Evolutionary conservation across 2,797 vertebrate genomes (phyloP).

Genomic region (Melanotaenia nigrans): DNA sequence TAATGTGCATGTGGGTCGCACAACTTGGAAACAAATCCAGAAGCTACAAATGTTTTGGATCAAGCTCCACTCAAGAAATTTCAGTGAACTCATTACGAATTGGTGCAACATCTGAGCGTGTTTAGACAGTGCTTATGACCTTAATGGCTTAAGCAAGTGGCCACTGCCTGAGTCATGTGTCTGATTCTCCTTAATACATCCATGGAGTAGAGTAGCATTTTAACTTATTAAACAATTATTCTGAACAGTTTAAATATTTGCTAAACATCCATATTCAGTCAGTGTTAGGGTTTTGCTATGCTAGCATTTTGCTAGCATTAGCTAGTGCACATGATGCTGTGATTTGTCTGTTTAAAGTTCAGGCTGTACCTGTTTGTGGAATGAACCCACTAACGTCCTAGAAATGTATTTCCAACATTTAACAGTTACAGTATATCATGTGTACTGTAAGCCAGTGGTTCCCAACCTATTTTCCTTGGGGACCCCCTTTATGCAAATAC

Average conservation of each 20-base stretch:
- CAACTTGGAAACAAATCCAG: background rate
- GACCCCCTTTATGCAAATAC: no score
- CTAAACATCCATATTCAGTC: background rate
- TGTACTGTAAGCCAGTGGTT: no score
- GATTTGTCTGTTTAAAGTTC: background rate
- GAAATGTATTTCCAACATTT: background rate
- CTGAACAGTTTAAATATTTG: background rate
- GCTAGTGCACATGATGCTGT: background rate
- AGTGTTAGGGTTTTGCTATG: background rate
- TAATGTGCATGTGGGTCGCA: background rate
- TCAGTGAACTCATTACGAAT: background rate
- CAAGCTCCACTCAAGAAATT: background rate
- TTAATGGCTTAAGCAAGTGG: background rate
- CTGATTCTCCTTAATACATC: background rate
- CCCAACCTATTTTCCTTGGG: no score
- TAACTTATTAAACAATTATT: background rate
- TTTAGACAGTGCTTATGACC: background rate
- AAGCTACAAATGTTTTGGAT: slow-evolving; percentile 2
- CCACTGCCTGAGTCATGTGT: background rate
- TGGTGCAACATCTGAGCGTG: background rate
- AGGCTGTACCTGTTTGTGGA: background rate
- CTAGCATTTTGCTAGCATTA: background rate
- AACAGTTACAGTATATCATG: no score
- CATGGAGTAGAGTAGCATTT: background rate
- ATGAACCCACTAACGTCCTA: background rate